Evolutionary conservation across 2,888 invertebrate genomes (phyloP), one percentile per base, ranked within the genome.

Genomic region (Epistrophe grossulariae): DNA sequence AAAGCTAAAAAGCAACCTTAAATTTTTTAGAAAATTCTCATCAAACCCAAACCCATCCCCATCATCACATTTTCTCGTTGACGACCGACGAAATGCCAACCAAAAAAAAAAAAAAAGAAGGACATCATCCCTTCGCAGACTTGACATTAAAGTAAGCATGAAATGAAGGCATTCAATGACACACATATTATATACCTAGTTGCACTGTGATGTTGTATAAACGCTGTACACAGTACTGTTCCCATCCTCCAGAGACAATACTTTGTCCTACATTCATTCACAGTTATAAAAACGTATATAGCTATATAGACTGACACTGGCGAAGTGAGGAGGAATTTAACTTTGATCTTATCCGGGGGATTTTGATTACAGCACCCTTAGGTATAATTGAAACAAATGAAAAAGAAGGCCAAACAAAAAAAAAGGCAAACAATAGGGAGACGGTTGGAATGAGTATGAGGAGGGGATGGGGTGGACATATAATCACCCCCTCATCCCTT

Each of bases 371-470:
- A 74, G 85, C 85, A 85, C 85, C 81, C 85, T 78, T 85, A 85
- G 85, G 85, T 85, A 82, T 85, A 85, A 85, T 85, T 85, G 85
- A 85, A 85, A 85, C 85, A 85, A 85, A 85, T 85, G 85, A 79
- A 85, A 82, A 73, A 59, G 62, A 40, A 68, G 68, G 50, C 68
- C 15, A 57, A 62, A 55, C 48, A 76, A 64, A 77, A 79, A 74
- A 55, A 43, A 66, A 72, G 43, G 35, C 70, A 80, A 84, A 84
- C 74, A 79, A 60, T 35, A 74, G 2, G 35, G 40, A 50, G 60
- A 66, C 28, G 15, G 15, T n/a, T 45, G 73, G 17, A n/a, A 24
- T 31, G 19, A 9, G 35, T 31, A 2, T 15, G 74, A 8, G 68
- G 1, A 24, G n/a, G 31, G 74, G 19, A n/a, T 15, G 59, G 83